Percentiles rank a stretch among this genome's conserved stretches.
Conservation (phyloP, 2,113 vertebrate species). For the Crotophaga sulcirostris region DNA sequence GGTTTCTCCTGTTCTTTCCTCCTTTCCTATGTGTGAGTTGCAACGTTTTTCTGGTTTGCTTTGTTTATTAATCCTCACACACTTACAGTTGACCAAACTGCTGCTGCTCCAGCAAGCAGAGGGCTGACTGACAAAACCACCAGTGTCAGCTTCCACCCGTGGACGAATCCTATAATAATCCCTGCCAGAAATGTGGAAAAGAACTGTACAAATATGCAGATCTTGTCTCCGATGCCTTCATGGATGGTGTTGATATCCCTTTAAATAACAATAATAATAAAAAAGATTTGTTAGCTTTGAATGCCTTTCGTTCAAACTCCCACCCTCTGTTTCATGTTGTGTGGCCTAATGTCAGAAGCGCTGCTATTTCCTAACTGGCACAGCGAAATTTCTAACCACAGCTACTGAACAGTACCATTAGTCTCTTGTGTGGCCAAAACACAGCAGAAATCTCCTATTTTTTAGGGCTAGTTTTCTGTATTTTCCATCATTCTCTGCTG, state of each 20-base stretch:
- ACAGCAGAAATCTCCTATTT: background rate
- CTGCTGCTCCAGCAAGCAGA: conserved; percentile 70
- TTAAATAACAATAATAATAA: conserved; percentile 3
- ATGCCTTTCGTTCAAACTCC: background rate
- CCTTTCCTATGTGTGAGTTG: background rate
- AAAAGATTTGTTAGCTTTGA: conserved; percentile 9
- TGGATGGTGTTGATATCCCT: conserved; percentile 82
- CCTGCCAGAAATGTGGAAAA: conserved; percentile 72
- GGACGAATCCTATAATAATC: conserved; percentile 75
- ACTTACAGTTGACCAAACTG: conserved; percentile 75
- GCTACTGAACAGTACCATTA: background rate
- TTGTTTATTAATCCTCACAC: background rate
- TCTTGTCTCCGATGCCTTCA: conserved; percentile 77
- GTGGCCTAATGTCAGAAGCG: background rate
- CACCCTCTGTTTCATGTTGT: background rate
- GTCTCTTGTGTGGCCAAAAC: background rate
- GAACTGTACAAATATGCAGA: conserved; percentile 72
- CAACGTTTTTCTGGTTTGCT: background rate
- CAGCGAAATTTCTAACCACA: background rate
- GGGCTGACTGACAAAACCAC: conserved; percentile 79
- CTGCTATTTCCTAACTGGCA: background rate
- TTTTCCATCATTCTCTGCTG: background rate
- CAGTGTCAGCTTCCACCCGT: conserved; percentile 80
- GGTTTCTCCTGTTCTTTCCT: background rate
- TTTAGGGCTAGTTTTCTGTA: background rate